Conservation (phyloP, 92 coral and sea anemone species). For the Virgularia gustaviana region DNA sequence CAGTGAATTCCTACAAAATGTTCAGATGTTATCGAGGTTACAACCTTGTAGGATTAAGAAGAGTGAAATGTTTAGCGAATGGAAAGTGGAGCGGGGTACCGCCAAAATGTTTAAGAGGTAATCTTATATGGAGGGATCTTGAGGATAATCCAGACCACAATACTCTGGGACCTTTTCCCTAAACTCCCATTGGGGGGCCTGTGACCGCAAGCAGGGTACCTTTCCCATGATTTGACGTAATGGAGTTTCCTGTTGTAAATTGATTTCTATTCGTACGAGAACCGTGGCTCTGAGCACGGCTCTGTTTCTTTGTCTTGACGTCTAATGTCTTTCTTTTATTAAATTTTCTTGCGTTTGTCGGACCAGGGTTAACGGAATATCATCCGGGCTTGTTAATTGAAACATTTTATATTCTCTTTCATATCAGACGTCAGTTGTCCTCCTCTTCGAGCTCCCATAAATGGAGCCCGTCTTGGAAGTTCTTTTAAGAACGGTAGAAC, state of each 20-base stretch:
- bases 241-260: too few relatives aligned
- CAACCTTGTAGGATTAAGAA: slow-evolving; percentile 44
- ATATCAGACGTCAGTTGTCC: slow-evolving; percentile 56
- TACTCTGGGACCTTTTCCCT: neutral
- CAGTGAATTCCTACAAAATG: slow-evolving; percentile 33
- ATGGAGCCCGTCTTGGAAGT: slow-evolving; percentile 67
- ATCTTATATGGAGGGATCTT: neutral
- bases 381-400: neutral
- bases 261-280: too few relatives aligned
- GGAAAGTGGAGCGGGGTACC: slow-evolving; percentile 55
- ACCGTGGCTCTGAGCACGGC: too few relatives aligned
- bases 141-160: neutral
- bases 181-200: neutral
- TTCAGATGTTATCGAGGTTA: slow-evolving; percentile 56
- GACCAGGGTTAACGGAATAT: neutral
- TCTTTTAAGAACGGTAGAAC: slow-evolving; percentile 56
- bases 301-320: too few relatives aligned
- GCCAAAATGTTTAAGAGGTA: slow-evolving; percentile 46
- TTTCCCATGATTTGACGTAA: too few relatives aligned
- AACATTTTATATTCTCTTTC: neutral
- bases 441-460: slow-evolving; percentile 51
- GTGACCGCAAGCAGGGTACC: too few relatives aligned
- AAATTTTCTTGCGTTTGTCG: neutral
- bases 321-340: neutral
- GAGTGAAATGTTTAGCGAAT: slow-evolving; percentile 42